Conservation (phyloP, 2,797 vertebrate species). For the Alectoris magna region DNA sequence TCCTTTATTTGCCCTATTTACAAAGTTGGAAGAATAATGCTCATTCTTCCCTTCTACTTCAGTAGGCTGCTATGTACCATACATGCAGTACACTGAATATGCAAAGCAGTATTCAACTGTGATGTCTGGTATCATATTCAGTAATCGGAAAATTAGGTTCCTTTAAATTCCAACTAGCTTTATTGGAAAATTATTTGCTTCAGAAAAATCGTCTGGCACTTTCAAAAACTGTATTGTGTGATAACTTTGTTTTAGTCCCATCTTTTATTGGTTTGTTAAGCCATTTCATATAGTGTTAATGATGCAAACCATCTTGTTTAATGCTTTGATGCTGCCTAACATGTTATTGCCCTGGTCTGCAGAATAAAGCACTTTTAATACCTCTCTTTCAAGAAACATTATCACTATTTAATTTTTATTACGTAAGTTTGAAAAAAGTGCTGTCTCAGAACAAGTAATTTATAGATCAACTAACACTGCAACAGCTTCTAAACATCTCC, state of each 20-base stretch:
- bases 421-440: slow-evolving; percentile 11
- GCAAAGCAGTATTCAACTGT: slow-evolving; percentile 14
- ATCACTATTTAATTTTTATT: slow-evolving; percentile 60
- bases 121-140: neutral
- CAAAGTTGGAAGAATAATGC: neutral
- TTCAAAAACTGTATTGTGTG: neutral
- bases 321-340: slow-evolving; percentile 50
- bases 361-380: slow-evolving; percentile 19
- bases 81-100: neutral
- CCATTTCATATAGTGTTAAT: slow-evolving; percentile 63
- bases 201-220: slow-evolving; percentile 36
- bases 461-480: slow-evolving; percentile 33
- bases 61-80: neutral
- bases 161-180: slow-evolving; percentile 36
- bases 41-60: neutral
- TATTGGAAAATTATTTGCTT: slow-evolving; percentile 54
- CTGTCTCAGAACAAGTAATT: neutral
- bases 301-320: slow-evolving; percentile 64
- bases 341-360: slow-evolving; percentile 37
- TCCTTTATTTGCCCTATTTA: neutral
- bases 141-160: slow-evolving; percentile 21
- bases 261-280: slow-evolving; percentile 63
- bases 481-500: slow-evolving; percentile 37
- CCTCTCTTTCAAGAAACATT: slow-evolving; percentile 38
- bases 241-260: slow-evolving; percentile 38